Evolutionary conservation across 1,140 invertebrate genomes (phyloP).

Genomic region (Drosophila rufa): DNA sequence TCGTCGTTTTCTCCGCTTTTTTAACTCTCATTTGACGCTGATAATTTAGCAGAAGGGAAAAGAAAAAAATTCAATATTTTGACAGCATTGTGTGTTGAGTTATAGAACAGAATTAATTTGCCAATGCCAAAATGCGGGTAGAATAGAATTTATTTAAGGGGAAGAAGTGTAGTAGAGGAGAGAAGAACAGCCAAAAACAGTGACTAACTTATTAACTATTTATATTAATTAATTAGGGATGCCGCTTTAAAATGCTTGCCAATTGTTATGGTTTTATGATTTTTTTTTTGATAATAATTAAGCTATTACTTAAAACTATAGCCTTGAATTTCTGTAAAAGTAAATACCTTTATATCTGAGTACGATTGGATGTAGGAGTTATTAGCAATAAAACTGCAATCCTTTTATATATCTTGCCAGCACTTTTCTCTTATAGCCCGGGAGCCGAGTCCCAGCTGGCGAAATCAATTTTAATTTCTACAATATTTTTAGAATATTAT

Average conservation of each 20-base stretch:
- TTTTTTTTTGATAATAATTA: no score
- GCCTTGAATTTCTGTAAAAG: no score
- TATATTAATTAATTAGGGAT: neutral
- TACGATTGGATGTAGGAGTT: no score
- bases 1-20: constrained; percentile 27
- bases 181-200: neutral
- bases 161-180: neutral
- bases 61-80: constrained; percentile 75
- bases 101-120: constrained; percentile 81
- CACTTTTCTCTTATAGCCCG: no score
- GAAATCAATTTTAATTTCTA: no score
- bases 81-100: constrained; percentile 79
- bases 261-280: neutral
- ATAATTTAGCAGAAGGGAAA: constrained; percentile 69
- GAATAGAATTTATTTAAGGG: constrained; percentile 7
- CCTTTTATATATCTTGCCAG: no score
- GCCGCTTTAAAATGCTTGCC: neutral
- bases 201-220: neutral
- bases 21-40: constrained; percentile 67
- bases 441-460: no score
- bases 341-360: no score
- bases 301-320: no score
- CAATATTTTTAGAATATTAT: no score
- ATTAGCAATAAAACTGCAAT: no score
- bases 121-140: constrained; percentile 22